Conservation (phyloP, 1,140 invertebrate species). For the Elymnias hypermnestra region DNA sequence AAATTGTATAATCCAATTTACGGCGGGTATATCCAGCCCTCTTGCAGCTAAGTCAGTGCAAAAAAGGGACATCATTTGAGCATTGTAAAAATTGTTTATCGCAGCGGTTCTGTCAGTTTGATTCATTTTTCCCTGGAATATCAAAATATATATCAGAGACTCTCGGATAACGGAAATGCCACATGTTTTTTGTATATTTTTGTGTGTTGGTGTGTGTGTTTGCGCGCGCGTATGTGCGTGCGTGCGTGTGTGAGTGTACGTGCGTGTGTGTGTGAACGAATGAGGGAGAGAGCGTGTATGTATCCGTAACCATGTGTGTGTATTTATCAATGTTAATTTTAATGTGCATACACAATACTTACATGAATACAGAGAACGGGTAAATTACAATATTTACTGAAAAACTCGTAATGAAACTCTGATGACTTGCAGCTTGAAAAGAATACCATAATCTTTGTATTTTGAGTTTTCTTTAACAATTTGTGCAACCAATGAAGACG, state of each 20-base stretch:
- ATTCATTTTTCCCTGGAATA: conserved; percentile 85
- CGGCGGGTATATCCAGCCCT: conserved; percentile 94
- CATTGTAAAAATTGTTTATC: conserved; percentile 79
- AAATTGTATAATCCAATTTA: conserved; percentile 98
- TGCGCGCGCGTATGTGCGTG: too few species aligned
- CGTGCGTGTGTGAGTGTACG: too few species aligned
- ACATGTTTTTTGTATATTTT: too few species aligned
- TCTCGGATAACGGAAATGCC: background rate
- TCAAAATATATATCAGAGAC: background rate
- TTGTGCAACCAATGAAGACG: conserved; percentile 88
- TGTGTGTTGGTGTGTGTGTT: too few species aligned
- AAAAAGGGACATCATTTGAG: conserved; percentile 88
- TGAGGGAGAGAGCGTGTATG: too few species aligned
- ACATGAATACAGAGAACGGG: conserved; percentile 84
- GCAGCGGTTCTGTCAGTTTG: conserved; percentile 87
- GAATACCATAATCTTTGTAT: conserved; percentile 92
- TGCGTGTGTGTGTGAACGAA: too few species aligned
- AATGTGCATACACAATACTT: conserved; percentile 54
- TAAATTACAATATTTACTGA: conserved; percentile 46
- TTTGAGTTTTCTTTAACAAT: conserved; percentile 85
- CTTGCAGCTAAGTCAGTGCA: conserved; percentile 97
- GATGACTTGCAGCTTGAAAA: conserved; percentile 91
- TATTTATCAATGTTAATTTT: too few species aligned
- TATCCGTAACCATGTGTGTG: too few species aligned
- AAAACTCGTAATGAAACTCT: conserved; percentile 79